Base-by-base conservation (phyloP, 2,888 invertebrate species). In the Luffia ferchaultella region DNA sequence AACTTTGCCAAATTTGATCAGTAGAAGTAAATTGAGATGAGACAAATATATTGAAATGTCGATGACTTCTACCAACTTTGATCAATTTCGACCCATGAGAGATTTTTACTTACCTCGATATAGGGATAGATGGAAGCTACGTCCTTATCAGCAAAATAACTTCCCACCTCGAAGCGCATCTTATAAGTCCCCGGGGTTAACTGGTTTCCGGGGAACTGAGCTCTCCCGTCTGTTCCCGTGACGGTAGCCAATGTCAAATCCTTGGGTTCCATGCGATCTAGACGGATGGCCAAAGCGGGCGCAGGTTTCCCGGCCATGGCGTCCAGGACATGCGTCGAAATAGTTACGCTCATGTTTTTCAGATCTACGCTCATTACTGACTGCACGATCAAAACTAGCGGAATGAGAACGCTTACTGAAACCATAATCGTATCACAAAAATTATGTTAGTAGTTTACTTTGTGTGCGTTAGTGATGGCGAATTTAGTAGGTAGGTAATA, bases 261-360 rank as follows among this genome's bases (percentile, higher is more conserved):
- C 16, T 42, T 17, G 7, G n/a, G 59, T 30, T 30, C 30, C 12
- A 30, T 3, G 12, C 30, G 3, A 7, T 30, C 90, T 3, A 93
- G 70, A 52, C 88, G 89, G 1, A 92, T 89, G 62, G 87, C 87
- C 1, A 93, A 62, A 1, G 89, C 89, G 1, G 71, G 69, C 0
- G 90, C 89, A 0, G 93, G 90, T 45, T 69, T 65, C 0, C 94
- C 94, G 45, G 85, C 85, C 0, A 90, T 86, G 1, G 89, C 90
- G 59, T 94, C 93, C 53, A 92, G 68, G 0, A 93, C 90, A 65
- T 93, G 91, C 0, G 92, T 90, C 0, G 93, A 90, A 57, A 94
- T 86, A 0, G 88, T 84, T 45, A 84, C 83, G 18, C 77, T 68
- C 80, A 80, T 30, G 30, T 12, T 12, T 3, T 30, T 30, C 30